Evolutionary conservation across 2,797 vertebrate genomes (phyloP), one percentile per base, ranked within the genome.

Genomic region (Morelia viridis): DNA sequence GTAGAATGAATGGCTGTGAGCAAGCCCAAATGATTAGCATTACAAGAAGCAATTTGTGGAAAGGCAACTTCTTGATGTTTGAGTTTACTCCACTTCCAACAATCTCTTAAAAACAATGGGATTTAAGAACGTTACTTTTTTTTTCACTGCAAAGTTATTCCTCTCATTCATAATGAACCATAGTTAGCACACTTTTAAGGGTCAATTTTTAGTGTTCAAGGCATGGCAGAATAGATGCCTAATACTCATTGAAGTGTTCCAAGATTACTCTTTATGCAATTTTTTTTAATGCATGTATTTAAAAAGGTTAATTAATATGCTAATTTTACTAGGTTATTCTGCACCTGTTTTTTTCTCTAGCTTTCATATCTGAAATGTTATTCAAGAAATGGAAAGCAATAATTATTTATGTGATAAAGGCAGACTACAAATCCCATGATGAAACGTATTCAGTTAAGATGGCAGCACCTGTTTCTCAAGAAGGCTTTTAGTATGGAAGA

Each of bases 241-340:
- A 53, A 17, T 35, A 68, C 2, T 90, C 61, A 68, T 90, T 93
- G 19, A 87, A 84, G 7, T 6, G 11, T 57, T 53, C 41, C 6
- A 87, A 76, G 60, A 93, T 17, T 50, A 1, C 88, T 80, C 60
- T 89, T 92, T 64, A 58, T 50, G 89, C 61, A 46, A 88, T 62
- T 1, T 64, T 94, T 92, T 10, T 65, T 94, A 95, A 94, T 46
- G 86, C 46, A 71, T 22, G 58, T 62, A 89, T 93, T 94, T 87
- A 96, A 95, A 90, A 76, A 0, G 89, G 35, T 95, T 94, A 94
- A 92, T 90, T 94, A 93, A 65, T 76, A 76, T 60, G 93, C 2
- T 53, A 83, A 89, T 28, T 57, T 22, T 0, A 19, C 41, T 19
- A 2, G 76, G 80, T 57, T 92, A 1, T 65, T 90, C 84, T 93